Evolutionary conservation across 2,113 vertebrate species (phyloP), one percentile per base, ranked within the genome.

Genomic region (Coreoperca whiteheadi): DNA sequence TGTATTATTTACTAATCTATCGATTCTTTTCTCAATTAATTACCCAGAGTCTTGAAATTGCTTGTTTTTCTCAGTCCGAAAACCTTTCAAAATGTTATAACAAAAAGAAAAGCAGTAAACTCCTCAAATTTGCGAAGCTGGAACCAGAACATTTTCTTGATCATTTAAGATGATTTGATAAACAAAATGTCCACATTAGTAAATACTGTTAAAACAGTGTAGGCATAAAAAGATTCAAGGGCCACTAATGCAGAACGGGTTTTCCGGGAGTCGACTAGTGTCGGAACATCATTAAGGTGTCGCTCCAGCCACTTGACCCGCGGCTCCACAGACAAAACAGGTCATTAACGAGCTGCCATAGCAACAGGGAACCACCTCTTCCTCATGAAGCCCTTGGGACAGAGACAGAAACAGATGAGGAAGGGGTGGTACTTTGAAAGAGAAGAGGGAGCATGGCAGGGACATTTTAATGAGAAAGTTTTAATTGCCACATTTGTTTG

Each of bases 401-500:
- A 1, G 7, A 50, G 51, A 86, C 9, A 65, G 28, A 86, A 74
- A 82, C 50, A 48, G 43, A 87, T 16, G 39, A 74, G 59, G 64
- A 69, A 60, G 41, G 54, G 64, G 21, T 57, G 30, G 60, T 48
- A 21, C 28, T 70, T 66, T 65, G 72, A 74, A 81, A 79, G 14
- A 73, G 59, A 76, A 79, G 21, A 60, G 37, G 23, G 39, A 75
- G 57, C 81, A 32, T 53, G 30, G 70, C 32, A 32, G 50, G 20
- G 34, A 82, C 4, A 83, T 66, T 89, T 83, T 87, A 87, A 90
- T 86, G 76, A 90, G 77, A 81, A 88, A 43, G 23, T 81, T 88
- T 83, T 84, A 88, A 86, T 88, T 90, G 71, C 51, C 56, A 75
- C 60, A 87, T 90, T 91, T 86, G 74, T 89, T 89, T 89, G 57